Percentiles rank a stretch among this genome's conserved stretches.
These are phyloP conservation scores for Drosophila sturtevanti DNA, from an alignment of 1,140 invertebrate species.

Conservation along the genomic window DNA sequence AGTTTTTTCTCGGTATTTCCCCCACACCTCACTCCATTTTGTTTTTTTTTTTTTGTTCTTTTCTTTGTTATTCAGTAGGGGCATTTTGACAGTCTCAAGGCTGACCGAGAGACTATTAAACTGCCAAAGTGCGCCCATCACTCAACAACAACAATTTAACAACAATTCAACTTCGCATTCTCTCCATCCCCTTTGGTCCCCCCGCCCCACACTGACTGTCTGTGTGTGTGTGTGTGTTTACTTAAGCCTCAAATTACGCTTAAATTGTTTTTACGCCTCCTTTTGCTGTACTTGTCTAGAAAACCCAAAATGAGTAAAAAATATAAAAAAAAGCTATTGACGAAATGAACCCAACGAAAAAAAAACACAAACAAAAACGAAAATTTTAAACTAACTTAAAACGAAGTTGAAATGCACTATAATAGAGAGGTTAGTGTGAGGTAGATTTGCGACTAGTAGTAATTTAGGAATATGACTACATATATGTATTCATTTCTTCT, in stretches of 20 bases:
- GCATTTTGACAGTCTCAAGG: constrained; percentile 13
- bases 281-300: constrained; percentile 8
- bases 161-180: constrained; percentile 11
- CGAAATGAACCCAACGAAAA: constrained; percentile 33
- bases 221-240: constrained; percentile 65
- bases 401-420: neutral
- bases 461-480: too few relatives aligned
- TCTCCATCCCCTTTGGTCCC: neutral
- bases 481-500: too few relatives aligned
- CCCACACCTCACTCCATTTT: neutral
- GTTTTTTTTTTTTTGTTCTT: neutral
- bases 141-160: constrained; percentile 56
- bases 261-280: constrained; percentile 75
- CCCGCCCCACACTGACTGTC: constrained; percentile 18
- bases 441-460: too few relatives aligned
- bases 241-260: constrained; percentile 77
- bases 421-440: too few relatives aligned
- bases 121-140: constrained; percentile 67
- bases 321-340: constrained; percentile 62
- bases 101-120: constrained; percentile 59
- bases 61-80: constrained; percentile 2
- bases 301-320: constrained; percentile 30
- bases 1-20: constrained; percentile 18
- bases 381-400: neutral
- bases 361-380: constrained; percentile 7